These are phyloP conservation scores for Agriopis marginaria DNA, from an alignment of 2,888 invertebrate species.

Conservation along the genomic window DNA sequence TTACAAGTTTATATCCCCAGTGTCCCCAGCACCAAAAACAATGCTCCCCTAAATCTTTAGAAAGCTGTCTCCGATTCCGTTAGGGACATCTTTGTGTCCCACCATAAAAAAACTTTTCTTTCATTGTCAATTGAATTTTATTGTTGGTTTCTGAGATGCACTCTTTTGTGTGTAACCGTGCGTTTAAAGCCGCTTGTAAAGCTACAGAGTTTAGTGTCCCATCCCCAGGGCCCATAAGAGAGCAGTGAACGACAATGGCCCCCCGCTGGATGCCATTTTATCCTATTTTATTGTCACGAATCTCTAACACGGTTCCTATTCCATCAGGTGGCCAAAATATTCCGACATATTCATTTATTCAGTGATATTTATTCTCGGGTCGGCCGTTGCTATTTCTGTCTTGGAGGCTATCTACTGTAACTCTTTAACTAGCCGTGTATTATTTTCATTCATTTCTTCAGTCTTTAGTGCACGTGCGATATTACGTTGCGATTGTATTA, in stretches of 20 bases:
- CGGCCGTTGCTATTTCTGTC: conserved; percentile 53
- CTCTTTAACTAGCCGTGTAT: conserved; percentile 35
- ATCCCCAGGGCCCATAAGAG: conserved; percentile 66
- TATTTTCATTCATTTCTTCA: conserved; percentile 48
- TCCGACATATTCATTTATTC: conserved; percentile 69
- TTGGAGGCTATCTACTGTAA: conserved; percentile 48
- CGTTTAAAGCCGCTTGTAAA: conserved; percentile 82
- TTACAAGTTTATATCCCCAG: conserved; percentile 56
- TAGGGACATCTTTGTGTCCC: conserved; percentile 74
- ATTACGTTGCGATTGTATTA: conserved; percentile 53
- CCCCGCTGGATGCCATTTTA: conserved; percentile 78
- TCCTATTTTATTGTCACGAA: conserved; percentile 75
- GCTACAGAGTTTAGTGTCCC: conserved; percentile 61
- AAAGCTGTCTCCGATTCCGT: conserved; percentile 78
- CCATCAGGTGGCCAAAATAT: conserved; percentile 76
- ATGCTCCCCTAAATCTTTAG: conserved; percentile 75
- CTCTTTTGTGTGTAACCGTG: conserved; percentile 83
- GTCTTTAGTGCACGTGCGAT: conserved; percentile 52
- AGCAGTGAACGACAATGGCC: conserved; percentile 77
- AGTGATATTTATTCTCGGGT: conserved; percentile 58
- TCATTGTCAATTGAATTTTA: conserved; percentile 85
- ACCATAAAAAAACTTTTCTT: conserved; percentile 65
- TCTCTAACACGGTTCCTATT: conserved; percentile 62
- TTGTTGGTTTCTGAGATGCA: conserved; percentile 83
- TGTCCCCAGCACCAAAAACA: conserved; percentile 72